Conservation (phyloP, 2,113 vertebrate species). For the Myiopsitta monachus region DNA sequence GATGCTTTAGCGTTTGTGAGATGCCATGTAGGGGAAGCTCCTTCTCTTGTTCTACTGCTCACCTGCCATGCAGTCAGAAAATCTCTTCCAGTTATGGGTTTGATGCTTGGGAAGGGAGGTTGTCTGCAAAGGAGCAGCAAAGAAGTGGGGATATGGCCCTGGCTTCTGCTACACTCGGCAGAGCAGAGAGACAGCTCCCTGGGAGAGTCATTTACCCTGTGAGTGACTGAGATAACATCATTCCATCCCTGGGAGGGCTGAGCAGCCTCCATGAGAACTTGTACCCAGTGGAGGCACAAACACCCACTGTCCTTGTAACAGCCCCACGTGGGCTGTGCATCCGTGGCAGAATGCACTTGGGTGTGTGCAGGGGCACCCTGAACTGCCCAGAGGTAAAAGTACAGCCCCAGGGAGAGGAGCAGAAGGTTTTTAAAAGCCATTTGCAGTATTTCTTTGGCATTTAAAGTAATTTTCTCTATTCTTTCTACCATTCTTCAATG, state of each 20-base stretch:
- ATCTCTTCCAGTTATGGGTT: slow-evolving; percentile 8
- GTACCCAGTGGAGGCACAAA: background rate
- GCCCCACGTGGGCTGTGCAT: background rate
- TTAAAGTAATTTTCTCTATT: background rate
- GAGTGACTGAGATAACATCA: background rate
- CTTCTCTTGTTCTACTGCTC: slow-evolving; percentile 9
- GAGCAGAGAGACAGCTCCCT: background rate
- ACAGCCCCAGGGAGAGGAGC: background rate
- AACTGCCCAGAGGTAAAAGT: background rate
- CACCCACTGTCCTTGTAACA: background rate
- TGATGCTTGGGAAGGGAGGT: background rate
- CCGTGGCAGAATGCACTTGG: background rate
- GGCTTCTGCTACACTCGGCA: background rate
- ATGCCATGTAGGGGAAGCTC: background rate
- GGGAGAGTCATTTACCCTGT: background rate
- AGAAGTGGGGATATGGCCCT: slow-evolving; percentile 14
- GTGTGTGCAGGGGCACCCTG: background rate
- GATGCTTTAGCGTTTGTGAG: background rate
- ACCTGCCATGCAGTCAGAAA: slow-evolving; percentile 1
- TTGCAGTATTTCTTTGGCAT: background rate
- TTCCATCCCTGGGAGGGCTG: background rate
- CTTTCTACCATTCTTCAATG: background rate
- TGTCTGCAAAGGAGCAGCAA: background rate
- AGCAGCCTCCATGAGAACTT: background rate
- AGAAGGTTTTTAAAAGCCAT: background rate